Evolutionary conservation across 2,797 vertebrate species (phyloP).

Genomic region (Crotalus adamanteus): DNA sequence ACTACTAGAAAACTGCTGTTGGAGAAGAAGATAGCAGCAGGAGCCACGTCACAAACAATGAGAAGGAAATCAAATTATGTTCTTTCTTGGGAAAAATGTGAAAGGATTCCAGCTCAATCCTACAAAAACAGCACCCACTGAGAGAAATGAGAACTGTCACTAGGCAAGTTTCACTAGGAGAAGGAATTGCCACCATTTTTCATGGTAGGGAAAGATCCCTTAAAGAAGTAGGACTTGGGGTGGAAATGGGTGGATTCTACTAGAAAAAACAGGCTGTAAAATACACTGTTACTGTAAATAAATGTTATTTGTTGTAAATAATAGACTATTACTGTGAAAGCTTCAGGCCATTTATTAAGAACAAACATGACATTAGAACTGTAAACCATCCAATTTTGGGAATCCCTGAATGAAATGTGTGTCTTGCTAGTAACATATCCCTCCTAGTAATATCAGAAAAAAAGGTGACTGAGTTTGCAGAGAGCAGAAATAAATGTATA

Average conservation of each 20-base stretch:
- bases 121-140: neutral
- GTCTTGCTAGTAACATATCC: neutral
- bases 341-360: neutral
- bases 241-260: neutral
- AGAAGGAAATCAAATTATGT: neutral
- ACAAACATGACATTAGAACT: neutral
- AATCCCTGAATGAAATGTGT: neutral
- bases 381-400: neutral
- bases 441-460: neutral
- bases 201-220: neutral
- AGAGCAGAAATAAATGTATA: neutral
- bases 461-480: neutral
- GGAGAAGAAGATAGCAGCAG: rapidly evolving
- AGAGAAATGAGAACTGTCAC: neutral
- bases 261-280: neutral
- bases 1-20: neutral
- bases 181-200: neutral
- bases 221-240: neutral
- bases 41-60: rapidly evolving
- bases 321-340: neutral
- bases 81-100: neutral
- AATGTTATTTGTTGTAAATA: neutral
- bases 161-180: neutral
- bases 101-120: neutral
- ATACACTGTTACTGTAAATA: neutral